These are phyloP conservation scores for Cyclura pinguis DNA, from an alignment of 2,797 vertebrate species.

Conservation along the genomic window DNA sequence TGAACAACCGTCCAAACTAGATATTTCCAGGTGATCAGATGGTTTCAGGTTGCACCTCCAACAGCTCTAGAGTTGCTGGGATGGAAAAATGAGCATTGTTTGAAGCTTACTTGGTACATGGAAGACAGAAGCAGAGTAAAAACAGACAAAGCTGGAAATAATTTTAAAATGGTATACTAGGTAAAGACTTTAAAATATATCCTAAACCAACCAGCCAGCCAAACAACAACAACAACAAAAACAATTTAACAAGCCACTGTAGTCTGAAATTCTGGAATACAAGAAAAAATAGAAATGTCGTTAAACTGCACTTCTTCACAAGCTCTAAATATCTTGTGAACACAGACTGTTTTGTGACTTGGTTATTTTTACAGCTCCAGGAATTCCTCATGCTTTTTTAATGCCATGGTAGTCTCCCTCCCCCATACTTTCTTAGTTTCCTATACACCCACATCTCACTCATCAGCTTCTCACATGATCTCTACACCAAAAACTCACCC, in stretches of 20 bases:
- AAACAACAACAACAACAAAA: background rate
- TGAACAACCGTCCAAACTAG: too few species aligned
- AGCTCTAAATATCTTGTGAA: background rate
- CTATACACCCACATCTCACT: background rate
- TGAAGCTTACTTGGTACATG: background rate
- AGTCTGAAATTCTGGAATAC: background rate
- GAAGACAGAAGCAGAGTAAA: background rate
- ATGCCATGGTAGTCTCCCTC: background rate
- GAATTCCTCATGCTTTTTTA: background rate
- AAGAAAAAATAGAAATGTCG: background rate
- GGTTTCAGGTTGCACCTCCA: too few species aligned
- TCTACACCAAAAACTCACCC: constrained; percentile 3
- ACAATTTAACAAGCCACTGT: background rate
- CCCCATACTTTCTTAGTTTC: constrained; percentile 18
- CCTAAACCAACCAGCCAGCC: too few species aligned
- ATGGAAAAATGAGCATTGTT: too few species aligned
- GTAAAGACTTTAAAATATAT: too few species aligned
- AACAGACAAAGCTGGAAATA: background rate
- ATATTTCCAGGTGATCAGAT: too few species aligned
- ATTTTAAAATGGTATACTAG: background rate
- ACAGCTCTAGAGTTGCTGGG: too few species aligned
- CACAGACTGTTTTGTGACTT: background rate
- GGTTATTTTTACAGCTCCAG: background rate
- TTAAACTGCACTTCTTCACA: background rate
- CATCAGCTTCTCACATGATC: constrained; percentile 5